These are phyloP conservation scores for Oryzias dopingdopingensis DNA, from an alignment of 2,797 vertebrate genomes.

Conservation along the genomic window DNA sequence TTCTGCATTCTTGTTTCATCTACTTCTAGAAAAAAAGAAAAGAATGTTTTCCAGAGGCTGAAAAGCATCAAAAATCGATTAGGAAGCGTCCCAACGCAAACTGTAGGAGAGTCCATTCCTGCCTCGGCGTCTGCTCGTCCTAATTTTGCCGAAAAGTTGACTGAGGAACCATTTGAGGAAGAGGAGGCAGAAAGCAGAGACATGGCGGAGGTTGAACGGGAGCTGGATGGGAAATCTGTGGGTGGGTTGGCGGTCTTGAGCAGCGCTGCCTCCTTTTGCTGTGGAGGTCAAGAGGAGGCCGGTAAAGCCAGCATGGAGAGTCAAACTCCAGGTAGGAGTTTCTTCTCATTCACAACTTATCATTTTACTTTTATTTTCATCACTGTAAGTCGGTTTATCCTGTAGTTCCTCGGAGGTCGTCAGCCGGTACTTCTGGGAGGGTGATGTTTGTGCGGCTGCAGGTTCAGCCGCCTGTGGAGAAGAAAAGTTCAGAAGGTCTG, in stretches of 20 bases:
- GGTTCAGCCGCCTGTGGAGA: constrained; percentile 66
- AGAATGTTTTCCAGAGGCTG: constrained; percentile 58
- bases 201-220: constrained; percentile 53
- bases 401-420: constrained; percentile 48
- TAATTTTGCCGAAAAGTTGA: constrained; percentile 29
- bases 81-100: constrained; percentile 17
- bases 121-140: constrained; percentile 31
- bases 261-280: constrained; percentile 76
- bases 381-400: not conserved
- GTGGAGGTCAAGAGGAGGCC: constrained; percentile 59
- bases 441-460: constrained; percentile 80
- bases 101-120: constrained; percentile 19
- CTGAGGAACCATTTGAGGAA: constrained; percentile 27
- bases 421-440: constrained; percentile 38
- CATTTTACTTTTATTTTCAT: not conserved
- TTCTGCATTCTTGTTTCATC: not conserved
- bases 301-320: constrained; percentile 29
- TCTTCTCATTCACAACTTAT: not conserved
- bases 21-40: constrained; percentile 66
- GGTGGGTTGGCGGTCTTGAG: constrained; percentile 61
- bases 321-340: constrained; percentile 49
- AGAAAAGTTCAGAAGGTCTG: constrained; percentile 38
- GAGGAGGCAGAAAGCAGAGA: constrained; percentile 57
- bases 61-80: constrained; percentile 40
- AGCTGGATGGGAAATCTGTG: constrained; percentile 40